Base-by-base conservation (phyloP, 2,797 vertebrate genomes). In the Tokudaia tokunoshimensis region DNA sequence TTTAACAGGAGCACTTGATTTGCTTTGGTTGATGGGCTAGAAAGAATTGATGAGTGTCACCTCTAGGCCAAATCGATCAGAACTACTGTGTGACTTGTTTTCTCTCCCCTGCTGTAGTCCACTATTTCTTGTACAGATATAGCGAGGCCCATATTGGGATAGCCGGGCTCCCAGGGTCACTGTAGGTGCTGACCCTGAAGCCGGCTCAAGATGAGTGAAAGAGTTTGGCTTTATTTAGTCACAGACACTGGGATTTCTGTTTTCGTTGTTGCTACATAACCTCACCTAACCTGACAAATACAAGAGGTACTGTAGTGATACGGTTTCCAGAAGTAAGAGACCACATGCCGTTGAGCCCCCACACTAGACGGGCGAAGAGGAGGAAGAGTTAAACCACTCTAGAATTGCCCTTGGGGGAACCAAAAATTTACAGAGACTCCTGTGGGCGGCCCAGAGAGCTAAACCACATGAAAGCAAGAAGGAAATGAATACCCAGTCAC, bases 401-500 rank as follows among this genome's bases (percentile, higher is more conserved):
- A 44, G 44, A 31, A 78, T 55, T 26, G 89, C 50, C 75, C 65
- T 26, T 55, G 82, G 47, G 11, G 61, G 76, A 92, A 70, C 96
- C 84, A 72, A 79, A 92, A 70, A 44, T 37, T 34, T 37, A 61
- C 89, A 81, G 50, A 85, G 82, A 37, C 50, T 76, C 75, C 81
- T 72, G 41, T 20, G 34, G 65, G 61, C 1, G 11, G 76, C 50
- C 29, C 44, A 72, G 57, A 70, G 75, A 94, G 44, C 92, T 80
- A 82, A 75, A 92, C 61, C 59, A 76, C 79, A 59, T 76, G 79
- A 93, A 92, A 96, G 91, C 15, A 79, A 91, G 78, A 89, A 84
- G 52, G 37, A 90, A 87, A 95, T 72, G 8, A 76, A 80, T 65
- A 29, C 57, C 92, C 83, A 95, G 50, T 65, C 67, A 14, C 82